A percentile compares a stretch with the other conserved stretches of the same genome.
Conservation (phyloP, 2,888 invertebrate genomes). For the Drymonia ruficornis region DNA sequence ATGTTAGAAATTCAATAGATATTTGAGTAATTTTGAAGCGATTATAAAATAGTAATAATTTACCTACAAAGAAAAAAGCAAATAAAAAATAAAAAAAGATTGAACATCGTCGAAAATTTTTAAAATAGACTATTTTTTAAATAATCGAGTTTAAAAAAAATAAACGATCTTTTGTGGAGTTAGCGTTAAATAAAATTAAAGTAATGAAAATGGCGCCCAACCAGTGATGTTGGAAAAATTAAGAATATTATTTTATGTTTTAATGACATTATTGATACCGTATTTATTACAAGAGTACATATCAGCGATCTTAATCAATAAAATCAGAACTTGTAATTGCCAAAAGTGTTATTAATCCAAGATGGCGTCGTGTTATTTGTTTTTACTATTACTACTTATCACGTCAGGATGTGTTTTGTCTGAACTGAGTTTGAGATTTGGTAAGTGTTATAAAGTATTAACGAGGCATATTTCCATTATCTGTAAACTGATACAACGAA, state of each 20-base stretch:
- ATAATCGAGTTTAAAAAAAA: too few species aligned
- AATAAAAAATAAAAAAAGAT: neutral
- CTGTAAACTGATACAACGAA: too few species aligned
- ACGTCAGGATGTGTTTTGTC: slow-evolving; percentile 62
- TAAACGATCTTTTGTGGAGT: too few species aligned
- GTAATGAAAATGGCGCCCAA: slow-evolving; percentile 13
- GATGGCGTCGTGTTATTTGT: slow-evolving; percentile 44
- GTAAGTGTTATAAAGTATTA: slow-evolving; percentile 52
- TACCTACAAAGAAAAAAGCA: neutral
- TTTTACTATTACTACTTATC: slow-evolving; percentile 54
- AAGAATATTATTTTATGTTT: slow-evolving; percentile 70
- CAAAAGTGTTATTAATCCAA: slow-evolving; percentile 24
- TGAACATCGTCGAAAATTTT: too few species aligned
- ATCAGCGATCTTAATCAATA: slow-evolving; percentile 67
- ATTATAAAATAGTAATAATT: neutral
- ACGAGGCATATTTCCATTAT: too few species aligned
- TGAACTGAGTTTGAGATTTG: slow-evolving; percentile 68
- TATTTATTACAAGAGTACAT: slow-evolving; percentile 77
- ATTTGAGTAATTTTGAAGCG: neutral
- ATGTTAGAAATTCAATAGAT: neutral
- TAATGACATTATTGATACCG: slow-evolving; percentile 68
- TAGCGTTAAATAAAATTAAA: neutral
- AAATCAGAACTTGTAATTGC: slow-evolving; percentile 62
- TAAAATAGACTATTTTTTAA: too few species aligned
- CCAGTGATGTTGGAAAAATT: slow-evolving; percentile 66